Evolutionary conservation across 2,797 vertebrate species (phyloP), one percentile per base, ranked within the genome.

Genomic region (Aplochiton taeniatus): DNA sequence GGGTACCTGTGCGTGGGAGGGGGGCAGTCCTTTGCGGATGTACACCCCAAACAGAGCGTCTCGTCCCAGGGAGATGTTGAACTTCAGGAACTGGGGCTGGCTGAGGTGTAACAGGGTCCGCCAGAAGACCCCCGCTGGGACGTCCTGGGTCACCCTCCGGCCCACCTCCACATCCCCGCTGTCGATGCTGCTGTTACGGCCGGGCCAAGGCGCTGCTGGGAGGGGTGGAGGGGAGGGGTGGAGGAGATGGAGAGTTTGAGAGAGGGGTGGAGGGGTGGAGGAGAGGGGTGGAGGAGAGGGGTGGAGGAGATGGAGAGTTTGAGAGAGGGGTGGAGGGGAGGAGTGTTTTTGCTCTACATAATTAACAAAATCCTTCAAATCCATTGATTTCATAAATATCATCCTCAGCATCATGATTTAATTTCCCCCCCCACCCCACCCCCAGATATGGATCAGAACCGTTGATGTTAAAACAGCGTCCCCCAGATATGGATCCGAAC

Each of bases 1-100:
- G n/a, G n/a, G 76, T 92, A 95, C 94, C 94, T 95, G 94, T 46
- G 94, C 95, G 65, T 95, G 94, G 61, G 94, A 95, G 54, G 94
- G 94, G 60, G 94, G 94, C 75, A 94, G 91, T 78, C 95, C 95
- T 82, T 94, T 93, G 80, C 94, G 88, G 58, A 94, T 94, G 63
- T 95, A 95, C 87, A 95, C 95, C 48, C 94, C 94, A 73, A 95
- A 88, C 41, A 95, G 84, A 60, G 94, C 94, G 70, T 94, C 93
- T 74, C 93, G 92, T 0, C 93, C 93, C 85, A 95, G 88, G 0
- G 94, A 93, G 78, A 95, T 82, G 73, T 95, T 95, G 69, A 95
- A 95, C 73, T 95, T 95, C 81, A 95, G 86, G 80, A 94, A 95
- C 83, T 94, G 46, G 0, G 94, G 93, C 80, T 95, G 94, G 77